phyloP scores from a whole-genome alignment of 2,888 invertebrate genomes.

The Brenthis ino region DNA sequence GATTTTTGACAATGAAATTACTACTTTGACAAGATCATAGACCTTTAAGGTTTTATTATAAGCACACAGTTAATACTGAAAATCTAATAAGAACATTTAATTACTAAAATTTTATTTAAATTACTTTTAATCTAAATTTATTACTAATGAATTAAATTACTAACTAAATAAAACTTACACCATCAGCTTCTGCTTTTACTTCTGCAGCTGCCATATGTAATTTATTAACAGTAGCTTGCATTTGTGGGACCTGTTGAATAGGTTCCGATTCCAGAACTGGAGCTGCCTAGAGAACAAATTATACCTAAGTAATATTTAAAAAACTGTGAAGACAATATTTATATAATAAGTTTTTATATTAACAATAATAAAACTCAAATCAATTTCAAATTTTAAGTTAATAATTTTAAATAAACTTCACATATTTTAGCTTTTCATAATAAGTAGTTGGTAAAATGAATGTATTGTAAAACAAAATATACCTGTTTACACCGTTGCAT shows the following conservation, averaged over 20 bases:
- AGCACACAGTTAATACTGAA: not conserved
- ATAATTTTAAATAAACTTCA: too few species aligned
- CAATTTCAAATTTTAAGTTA: too few species aligned
- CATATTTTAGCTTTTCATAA: too few species aligned
- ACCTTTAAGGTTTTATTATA: too few species aligned
- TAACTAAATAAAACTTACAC: conserved; percentile 46
- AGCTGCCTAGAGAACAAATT: conserved; percentile 51
- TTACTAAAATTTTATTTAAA: too few species aligned
- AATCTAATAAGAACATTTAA: too few species aligned
- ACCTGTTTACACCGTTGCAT: conserved; percentile 77
- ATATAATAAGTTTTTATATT: not conserved
- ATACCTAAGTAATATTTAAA: not conserved
- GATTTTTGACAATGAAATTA: too few species aligned
- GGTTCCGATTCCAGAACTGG: conserved; percentile 73
- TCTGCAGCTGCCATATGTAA: conserved; percentile 68
- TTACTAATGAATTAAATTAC: too few species aligned
- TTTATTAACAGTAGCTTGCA: conserved; percentile 64
- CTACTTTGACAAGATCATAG: too few species aligned
- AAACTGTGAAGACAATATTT: not conserved
- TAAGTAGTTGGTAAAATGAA: too few species aligned
- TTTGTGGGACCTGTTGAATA: conserved; percentile 69
- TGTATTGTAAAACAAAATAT: conserved; percentile 9
- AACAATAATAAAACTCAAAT: too few species aligned
- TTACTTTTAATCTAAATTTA: too few species aligned
- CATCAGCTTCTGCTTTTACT: conserved; percentile 66